These are phyloP conservation scores for Eublepharis macularius DNA, from an alignment of 2,113 vertebrate genomes.

Conservation along the genomic window DNA sequence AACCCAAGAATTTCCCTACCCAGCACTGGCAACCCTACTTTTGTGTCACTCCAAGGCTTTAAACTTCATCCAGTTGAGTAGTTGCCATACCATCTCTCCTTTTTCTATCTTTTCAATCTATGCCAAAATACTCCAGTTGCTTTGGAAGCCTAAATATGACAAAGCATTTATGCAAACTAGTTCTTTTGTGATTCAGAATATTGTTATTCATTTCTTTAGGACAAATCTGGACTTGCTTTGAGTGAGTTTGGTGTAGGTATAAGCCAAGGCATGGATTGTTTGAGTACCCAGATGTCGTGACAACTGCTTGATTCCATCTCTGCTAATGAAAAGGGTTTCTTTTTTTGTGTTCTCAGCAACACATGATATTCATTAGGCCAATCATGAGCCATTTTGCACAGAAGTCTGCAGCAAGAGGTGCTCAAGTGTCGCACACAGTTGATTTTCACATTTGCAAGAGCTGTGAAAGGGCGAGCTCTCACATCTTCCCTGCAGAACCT, in stretches of 20 bases:
- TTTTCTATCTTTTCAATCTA: neutral
- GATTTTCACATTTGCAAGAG: no score
- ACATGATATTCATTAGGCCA: no score
- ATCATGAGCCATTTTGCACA: neutral
- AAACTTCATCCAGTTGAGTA: neutral
- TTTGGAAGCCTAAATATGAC: neutral
- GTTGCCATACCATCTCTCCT: neutral
- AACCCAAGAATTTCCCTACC: no score
- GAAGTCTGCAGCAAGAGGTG: fast-evolving
- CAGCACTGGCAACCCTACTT: no score
- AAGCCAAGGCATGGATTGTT: neutral
- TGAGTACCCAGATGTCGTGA: neutral
- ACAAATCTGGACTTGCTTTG: neutral
- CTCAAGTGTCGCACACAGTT: no score
- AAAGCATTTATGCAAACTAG: neutral
- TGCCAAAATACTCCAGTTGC: neutral
- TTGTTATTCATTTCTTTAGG: neutral
- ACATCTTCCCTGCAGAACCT: neutral
- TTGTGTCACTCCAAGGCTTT: neutral
- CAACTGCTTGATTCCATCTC: neutral
- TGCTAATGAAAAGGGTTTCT: neutral
- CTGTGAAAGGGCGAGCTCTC: no score
- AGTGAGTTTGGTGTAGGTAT: neutral
- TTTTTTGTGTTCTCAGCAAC: neutral
- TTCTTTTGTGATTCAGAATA: neutral